Conservation (phyloP, 1,140 invertebrate genomes). For the Capitella teleta region DNA sequence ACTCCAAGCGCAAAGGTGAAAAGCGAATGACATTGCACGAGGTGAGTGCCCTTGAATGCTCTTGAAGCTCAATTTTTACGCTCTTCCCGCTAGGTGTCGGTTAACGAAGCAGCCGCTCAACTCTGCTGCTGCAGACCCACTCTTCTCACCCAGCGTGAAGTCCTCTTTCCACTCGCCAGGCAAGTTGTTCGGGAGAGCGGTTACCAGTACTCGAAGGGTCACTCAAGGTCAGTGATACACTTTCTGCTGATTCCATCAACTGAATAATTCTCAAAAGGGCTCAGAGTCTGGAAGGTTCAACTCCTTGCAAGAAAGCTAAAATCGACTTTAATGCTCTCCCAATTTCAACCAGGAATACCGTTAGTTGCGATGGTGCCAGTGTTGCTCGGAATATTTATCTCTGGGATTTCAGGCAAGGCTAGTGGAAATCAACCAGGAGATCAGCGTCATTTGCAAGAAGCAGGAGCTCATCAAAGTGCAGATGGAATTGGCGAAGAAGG, state of each 20-base stretch:
- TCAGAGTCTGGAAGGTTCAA: background rate
- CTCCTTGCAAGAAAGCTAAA: background rate
- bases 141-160: slow-evolving; percentile 79
- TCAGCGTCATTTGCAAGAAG: background rate
- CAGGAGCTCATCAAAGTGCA: background rate
- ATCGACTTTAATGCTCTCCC: background rate
- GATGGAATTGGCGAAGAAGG: background rate
- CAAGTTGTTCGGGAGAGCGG: slow-evolving; percentile 88
- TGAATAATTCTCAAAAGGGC: background rate
- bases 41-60: slow-evolving; percentile 44
- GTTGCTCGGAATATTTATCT: background rate
- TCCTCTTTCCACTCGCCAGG: slow-evolving; percentile 85
- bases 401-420: background rate
- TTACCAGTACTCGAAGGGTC: slow-evolving; percentile 66
- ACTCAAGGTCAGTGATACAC: background rate
- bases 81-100: slow-evolving; percentile 46
- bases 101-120: slow-evolving; percentile 95
- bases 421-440: background rate
- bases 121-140: slow-evolving; percentile 81
- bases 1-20: slow-evolving; percentile 88
- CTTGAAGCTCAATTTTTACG: background rate
- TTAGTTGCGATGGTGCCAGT: background rate
- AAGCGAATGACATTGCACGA: slow-evolving; percentile 93
- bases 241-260: background rate
- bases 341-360: background rate